Conservation (phyloP, 2,797 vertebrate genomes). For the Myripristis jacobus region DNA sequence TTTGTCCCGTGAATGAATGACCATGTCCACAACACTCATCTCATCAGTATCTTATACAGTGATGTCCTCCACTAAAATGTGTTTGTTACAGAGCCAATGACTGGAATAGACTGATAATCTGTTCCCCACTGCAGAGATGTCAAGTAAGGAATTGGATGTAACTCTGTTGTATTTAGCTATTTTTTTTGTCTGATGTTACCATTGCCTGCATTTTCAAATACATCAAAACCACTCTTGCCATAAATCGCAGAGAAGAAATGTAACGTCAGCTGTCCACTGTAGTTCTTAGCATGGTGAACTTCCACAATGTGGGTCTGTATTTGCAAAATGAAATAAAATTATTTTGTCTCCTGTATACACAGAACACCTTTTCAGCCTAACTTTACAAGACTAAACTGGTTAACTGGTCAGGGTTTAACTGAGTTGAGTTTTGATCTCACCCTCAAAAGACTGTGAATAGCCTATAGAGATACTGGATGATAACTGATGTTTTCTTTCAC, state of each 20-base stretch:
- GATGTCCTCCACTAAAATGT: slow-evolving; percentile 32
- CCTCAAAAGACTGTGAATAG: neutral
- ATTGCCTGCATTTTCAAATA: neutral
- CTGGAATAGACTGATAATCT: slow-evolving; percentile 70
- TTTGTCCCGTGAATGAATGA: slow-evolving; percentile 10
- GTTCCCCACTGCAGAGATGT: slow-evolving; percentile 88
- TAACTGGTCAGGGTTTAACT: neutral
- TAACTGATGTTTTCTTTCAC: slow-evolving; percentile 39
- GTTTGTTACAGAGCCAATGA: slow-evolving; percentile 73
- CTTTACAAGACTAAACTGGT: neutral
- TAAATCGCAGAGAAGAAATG: neutral
- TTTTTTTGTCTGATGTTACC: neutral
- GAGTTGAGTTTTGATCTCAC: neutral
- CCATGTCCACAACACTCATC: neutral
- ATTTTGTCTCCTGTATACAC: slow-evolving; percentile 6
- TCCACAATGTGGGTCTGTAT: neutral
- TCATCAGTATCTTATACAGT: neutral
- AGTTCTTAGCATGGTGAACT: neutral
- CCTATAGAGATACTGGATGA: neutral
- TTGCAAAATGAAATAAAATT: neutral
- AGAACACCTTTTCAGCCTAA: no score
- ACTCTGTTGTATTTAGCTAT: slow-evolving; percentile 8
- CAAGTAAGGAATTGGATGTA: slow-evolving; percentile 88
- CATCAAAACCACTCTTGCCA: neutral
- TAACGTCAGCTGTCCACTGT: neutral